Conservation (phyloP, 2,888 invertebrate genomes). For the Rotaria sp. region DNA sequence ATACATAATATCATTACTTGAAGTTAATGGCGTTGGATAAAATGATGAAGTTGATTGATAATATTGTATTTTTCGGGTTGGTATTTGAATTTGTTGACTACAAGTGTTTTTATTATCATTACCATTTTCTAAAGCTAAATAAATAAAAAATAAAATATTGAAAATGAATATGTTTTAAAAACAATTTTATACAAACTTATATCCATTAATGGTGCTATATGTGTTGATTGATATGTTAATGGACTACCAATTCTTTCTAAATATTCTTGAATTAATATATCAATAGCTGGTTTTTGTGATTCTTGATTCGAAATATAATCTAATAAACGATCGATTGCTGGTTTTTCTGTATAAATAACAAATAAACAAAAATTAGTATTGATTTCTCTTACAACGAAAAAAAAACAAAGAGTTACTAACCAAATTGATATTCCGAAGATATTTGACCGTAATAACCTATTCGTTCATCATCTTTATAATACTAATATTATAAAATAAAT, state of each 20-base stretch:
- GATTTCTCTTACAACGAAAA: background rate
- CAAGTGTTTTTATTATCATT: background rate
- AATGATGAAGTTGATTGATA: background rate
- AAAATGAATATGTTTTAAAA: background rate
- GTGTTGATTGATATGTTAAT: background rate
- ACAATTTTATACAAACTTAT: background rate
- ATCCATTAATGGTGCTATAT: background rate
- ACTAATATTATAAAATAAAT: background rate
- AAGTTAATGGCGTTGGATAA: background rate
- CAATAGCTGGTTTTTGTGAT: background rate
- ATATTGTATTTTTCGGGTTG: background rate
- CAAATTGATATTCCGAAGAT: background rate
- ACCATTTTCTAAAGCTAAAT: background rate
- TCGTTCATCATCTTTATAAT: background rate
- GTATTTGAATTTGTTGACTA: background rate
- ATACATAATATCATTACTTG: background rate
- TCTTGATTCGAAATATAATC: background rate
- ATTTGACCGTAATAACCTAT: background rate
- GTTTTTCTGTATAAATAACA: background rate
- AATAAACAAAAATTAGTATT: no score
- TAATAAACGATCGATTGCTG: conserved; percentile 23
- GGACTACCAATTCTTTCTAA: background rate
- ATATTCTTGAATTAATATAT: conserved; percentile 10
- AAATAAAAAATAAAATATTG: background rate
- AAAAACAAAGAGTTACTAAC: background rate